Evolutionary conservation across 2,888 invertebrate species (phyloP), one percentile per base, ranked within the genome.

Genomic region (Gryllus longicercus): DNA sequence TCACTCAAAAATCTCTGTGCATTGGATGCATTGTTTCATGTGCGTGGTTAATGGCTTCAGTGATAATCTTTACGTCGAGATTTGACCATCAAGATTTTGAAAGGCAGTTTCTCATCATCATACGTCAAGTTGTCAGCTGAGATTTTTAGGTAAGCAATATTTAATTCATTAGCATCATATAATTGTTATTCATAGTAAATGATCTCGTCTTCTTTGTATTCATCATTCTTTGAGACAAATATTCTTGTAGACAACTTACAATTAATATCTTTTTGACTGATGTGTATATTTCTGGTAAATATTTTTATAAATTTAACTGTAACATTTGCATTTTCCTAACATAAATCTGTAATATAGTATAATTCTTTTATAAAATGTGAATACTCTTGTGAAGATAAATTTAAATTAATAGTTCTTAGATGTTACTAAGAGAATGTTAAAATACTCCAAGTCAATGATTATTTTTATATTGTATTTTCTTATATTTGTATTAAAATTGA

Each of bases 251-350:
- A 63, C 63, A 63, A 63, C 63, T 63, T 63, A 63, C 63, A 14
- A 63, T 63, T 63, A 63, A 63, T 63, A 18, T 10, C 16, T 63
- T 16, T 63, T 4, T 18, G 63, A 63, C 63, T 63, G 63, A 63
- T 63, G 14, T 63, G 63, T 63, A 63, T 63, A 63, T 63, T 63
- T 63, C 63, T 63, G 63, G 63, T 63, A 63, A 63, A 63, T 63
- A 63, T 63, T 63, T 63, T 63, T 63, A 18, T 18, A 18, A 14
- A 63, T 18, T 63, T 63, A 8, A 3, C n/a, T 63, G 63, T n/a
- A 63, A 63, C n/a, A 63, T 63, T 63, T 63, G 63, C 63, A 63
- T 63, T 63, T 63, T 63, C 63, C n/a, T 63, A 63, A 63, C 63
- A 63, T 8, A 63, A 63, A 63, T 63, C 63, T 63, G 63, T 63